These are phyloP conservation scores for Acromyrmex charruanus DNA, from an alignment of 1,140 invertebrate genomes.

Conservation along the genomic window DNA sequence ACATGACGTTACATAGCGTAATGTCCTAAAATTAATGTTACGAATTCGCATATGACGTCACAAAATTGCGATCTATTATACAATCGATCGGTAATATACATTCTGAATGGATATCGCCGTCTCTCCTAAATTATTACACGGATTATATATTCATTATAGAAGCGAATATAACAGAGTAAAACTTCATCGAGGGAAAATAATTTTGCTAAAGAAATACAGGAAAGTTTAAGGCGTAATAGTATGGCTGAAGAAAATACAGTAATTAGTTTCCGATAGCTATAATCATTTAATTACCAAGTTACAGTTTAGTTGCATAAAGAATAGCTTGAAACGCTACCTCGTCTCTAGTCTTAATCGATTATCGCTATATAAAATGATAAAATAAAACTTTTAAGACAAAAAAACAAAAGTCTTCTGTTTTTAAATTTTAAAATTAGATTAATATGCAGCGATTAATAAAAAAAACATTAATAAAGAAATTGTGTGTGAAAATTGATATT, in stretches of 20 bases:
- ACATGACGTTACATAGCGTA: not conserved
- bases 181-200: constrained; percentile 15
- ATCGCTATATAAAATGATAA: not conserved
- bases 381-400: constrained; percentile 10
- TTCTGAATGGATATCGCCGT: not conserved
- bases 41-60: constrained; percentile 1
- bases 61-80: not conserved
- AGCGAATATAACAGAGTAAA: not conserved
- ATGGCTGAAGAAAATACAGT: not conserved
- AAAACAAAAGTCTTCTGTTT: not conserved
- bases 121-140: constrained; percentile 45
- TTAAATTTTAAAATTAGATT: not conserved
- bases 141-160: not conserved
- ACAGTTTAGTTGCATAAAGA: not conserved
- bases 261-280: constrained; percentile 16
- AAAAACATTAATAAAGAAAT: not conserved
- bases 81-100: constrained; percentile 2
- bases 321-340: not conserved
- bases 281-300: not conserved
- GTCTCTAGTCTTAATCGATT: not conserved
- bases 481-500: not conserved
- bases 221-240: not conserved
- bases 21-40: not conserved
- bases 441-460: not conserved
- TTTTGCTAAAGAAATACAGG: not conserved